Conservation (phyloP, 2,113 vertebrate species). For the Sylvietta virens region DNA sequence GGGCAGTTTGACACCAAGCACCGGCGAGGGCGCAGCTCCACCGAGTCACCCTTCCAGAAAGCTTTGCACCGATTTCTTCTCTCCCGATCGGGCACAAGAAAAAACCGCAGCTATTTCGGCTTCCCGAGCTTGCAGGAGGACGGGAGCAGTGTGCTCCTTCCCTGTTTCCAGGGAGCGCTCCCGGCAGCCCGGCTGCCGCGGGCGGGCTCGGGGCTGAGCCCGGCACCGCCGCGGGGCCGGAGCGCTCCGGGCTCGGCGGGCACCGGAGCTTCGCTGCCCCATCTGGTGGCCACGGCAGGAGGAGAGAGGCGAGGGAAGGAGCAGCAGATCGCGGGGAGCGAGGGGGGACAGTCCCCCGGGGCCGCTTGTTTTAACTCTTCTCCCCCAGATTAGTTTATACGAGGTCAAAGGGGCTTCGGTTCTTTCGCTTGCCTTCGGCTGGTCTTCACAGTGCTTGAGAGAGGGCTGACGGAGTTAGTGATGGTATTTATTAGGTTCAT, state of each 20-base stretch:
- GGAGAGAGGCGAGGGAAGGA: not conserved
- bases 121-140: not conserved
- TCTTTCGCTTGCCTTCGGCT: not conserved
- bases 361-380: not conserved
- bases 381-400: not conserved
- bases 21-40: too few species aligned
- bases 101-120: not conserved
- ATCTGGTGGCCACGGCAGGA: not conserved
- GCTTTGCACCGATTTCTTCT: not conserved
- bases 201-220: rapidly evolving
- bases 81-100: rapidly evolving
- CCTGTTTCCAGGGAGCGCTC: rapidly evolving
- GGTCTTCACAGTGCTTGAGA: not conserved
- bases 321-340: rapidly evolving
- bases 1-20: too few species aligned
- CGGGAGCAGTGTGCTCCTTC: rapidly evolving
- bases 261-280: not conserved
- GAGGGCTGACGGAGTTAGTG: not conserved
- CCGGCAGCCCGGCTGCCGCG: not conserved
- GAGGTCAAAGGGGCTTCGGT: not conserved
- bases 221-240: too few species aligned
- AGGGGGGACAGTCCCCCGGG: rapidly evolving
- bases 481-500: not conserved
- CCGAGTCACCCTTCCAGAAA: not conserved
- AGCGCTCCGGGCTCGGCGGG: not conserved